phyloP scores from a whole-genome alignment of 2,797 vertebrate species.

The Halcyon chelicuti region DNA sequence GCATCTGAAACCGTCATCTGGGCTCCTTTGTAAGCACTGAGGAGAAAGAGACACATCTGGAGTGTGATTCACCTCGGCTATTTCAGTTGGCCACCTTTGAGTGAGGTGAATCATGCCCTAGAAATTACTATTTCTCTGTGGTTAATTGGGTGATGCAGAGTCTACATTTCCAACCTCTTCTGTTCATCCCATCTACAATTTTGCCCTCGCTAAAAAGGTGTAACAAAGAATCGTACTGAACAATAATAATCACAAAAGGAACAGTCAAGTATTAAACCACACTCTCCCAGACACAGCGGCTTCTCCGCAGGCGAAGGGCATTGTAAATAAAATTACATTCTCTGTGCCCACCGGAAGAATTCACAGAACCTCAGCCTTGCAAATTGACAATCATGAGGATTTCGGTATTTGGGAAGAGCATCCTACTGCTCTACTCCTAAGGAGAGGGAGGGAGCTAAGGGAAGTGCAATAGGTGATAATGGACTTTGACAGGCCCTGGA shows the following conservation, averaged over 20 bases:
- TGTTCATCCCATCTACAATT: neutral
- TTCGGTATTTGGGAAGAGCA: neutral
- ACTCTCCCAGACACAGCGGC: neutral
- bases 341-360: neutral
- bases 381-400: neutral
- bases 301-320: fast-evolving
- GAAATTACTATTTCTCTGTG: neutral
- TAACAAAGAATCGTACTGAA: neutral
- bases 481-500: neutral
- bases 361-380: neutral
- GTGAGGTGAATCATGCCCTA: constrained; percentile 39
- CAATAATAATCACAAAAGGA: neutral
- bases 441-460: neutral
- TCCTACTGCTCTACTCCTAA: neutral
- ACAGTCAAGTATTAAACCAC: neutral
- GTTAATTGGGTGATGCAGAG: neutral
- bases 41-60: constrained; percentile 48
- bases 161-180: neutral
- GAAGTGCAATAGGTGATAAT: neutral
- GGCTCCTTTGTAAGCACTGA: neutral
- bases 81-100: constrained; percentile 24
- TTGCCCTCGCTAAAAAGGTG: neutral
- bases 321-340: neutral
- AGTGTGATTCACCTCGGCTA: neutral
- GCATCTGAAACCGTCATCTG: neutral